A percentile compares a stretch with the other conserved stretches of the same genome.
phyloP scores from a whole-genome alignment of 1,140 invertebrate species.

The Drosophila ambigua region DNA sequence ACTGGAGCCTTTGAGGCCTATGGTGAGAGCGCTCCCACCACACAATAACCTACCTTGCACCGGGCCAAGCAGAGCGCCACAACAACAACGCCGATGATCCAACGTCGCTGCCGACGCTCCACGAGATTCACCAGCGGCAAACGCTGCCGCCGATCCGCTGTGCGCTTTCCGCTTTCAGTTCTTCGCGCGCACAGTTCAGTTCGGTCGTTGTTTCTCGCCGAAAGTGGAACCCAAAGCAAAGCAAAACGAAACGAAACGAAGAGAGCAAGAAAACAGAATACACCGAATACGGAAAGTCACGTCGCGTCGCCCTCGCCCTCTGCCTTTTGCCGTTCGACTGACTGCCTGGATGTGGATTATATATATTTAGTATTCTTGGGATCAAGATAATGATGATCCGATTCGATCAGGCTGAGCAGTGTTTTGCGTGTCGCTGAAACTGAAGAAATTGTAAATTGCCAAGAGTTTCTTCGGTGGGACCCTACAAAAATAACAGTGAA shows the following conservation, averaged over 20 bases:
- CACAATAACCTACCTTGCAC: too few species aligned
- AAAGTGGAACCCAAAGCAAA: conserved; percentile 35
- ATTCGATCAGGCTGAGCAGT: conserved; percentile 52
- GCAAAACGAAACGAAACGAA: conserved; percentile 5
- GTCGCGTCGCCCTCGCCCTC: conserved; percentile 24
- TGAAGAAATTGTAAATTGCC: conserved; percentile 20
- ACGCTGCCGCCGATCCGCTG: conserved; percentile 20
- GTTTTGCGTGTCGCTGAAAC: conserved; percentile 31
- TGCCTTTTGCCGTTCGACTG: too few species aligned
- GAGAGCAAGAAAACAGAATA: conserved; percentile 17
- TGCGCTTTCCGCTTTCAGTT: conserved; percentile 26
- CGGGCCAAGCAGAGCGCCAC: too few species aligned
- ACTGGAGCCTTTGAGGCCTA: too few species aligned
- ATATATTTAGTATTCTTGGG: conserved; percentile 29
- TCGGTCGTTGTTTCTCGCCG: conserved; percentile 39
- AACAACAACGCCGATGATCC: too few species aligned
- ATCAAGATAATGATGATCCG: conserved; percentile 67
- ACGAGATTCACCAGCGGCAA: conserved; percentile 5
- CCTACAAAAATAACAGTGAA: conserved; percentile 42
- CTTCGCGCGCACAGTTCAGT: conserved; percentile 38
- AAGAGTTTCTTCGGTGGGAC: conserved; percentile 39
- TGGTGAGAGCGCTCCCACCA: too few species aligned
- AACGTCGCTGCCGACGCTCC: too few species aligned
- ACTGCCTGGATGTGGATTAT: conserved; percentile 55
- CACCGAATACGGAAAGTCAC: conserved; percentile 40